Conservation (phyloP, 2,888 invertebrate species). For the Balanococcus diminutus region DNA sequence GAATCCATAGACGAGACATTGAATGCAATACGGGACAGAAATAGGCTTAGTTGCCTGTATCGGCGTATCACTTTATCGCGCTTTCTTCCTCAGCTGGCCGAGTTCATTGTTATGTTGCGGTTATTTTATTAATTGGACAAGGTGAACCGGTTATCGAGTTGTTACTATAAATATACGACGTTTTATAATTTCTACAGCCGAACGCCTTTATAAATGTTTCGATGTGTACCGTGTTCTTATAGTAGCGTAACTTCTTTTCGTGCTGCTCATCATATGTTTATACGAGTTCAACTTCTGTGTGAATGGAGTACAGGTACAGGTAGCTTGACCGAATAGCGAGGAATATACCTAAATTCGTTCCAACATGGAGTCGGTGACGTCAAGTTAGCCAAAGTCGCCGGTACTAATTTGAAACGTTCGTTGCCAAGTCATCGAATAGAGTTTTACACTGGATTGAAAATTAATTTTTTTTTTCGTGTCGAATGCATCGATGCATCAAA, state of each 20-base stretch:
- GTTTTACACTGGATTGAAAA: neutral
- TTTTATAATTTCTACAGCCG: neutral
- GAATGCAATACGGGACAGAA: too few species aligned
- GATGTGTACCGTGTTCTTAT: neutral
- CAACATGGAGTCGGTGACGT: neutral
- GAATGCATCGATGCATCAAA: neutral
- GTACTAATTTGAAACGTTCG: too few species aligned
- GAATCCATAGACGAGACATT: too few species aligned
- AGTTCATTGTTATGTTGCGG: slow-evolving; percentile 24
- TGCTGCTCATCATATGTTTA: neutral
- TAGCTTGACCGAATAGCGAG: too few species aligned
- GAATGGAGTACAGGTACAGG: neutral
- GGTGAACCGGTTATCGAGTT: slow-evolving; percentile 41
- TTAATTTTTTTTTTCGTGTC: neutral
- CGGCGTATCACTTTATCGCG: neutral
- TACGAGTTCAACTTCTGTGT: neutral
- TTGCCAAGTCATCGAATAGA: neutral
- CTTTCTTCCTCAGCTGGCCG: neutral
- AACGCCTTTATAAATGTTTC: neutral
- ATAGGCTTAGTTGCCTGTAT: neutral
- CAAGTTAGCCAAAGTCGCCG: neutral
- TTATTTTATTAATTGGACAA: slow-evolving; percentile 37
- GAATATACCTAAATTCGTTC: neutral
- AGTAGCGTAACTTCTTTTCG: neutral
- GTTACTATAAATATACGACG: slow-evolving; percentile 45